Conservation (phyloP, 2,797 vertebrate species). For the Sebastes itinus region DNA sequence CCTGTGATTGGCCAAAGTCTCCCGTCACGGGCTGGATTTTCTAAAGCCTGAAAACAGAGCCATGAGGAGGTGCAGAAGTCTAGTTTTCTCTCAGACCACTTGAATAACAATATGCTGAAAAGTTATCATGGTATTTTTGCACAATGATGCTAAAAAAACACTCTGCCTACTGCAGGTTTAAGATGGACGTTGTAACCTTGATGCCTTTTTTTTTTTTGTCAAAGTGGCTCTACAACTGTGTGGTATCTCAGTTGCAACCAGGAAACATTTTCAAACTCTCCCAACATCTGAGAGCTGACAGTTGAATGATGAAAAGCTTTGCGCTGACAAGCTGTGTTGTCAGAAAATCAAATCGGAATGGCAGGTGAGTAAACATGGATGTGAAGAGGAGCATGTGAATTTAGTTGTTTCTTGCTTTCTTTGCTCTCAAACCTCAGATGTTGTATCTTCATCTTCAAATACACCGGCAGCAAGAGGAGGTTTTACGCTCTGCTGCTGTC, state of each 20-base stretch:
- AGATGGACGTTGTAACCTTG: not conserved
- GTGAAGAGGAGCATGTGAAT: constrained; percentile 22
- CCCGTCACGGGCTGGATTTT: no score
- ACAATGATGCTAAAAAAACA: no score
- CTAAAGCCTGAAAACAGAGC: no score
- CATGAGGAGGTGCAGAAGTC: no score
- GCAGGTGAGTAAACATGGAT: constrained; percentile 40
- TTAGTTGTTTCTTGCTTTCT: constrained; percentile 12
- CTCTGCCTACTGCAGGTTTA: not conserved
- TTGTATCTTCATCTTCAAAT: constrained; percentile 22
- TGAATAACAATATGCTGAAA: no score
- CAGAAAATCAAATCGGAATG: constrained; percentile 46
- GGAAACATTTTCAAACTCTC: constrained; percentile 40
- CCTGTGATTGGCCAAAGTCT: no score
- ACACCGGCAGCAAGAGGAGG: not conserved
- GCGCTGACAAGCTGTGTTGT: constrained; percentile 36
- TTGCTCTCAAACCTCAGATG: constrained; percentile 14
- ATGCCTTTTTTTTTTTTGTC: not conserved
- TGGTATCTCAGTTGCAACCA: constrained; percentile 23
- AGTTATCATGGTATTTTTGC: no score
- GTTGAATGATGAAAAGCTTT: constrained; percentile 18
- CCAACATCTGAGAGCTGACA: constrained; percentile 35
- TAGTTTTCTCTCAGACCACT: no score
- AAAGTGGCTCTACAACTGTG: not conserved
- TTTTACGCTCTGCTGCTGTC: constrained; percentile 1